Base-by-base conservation (phyloP, 2,888 invertebrate species). In the Drosophila putrida region DNA sequence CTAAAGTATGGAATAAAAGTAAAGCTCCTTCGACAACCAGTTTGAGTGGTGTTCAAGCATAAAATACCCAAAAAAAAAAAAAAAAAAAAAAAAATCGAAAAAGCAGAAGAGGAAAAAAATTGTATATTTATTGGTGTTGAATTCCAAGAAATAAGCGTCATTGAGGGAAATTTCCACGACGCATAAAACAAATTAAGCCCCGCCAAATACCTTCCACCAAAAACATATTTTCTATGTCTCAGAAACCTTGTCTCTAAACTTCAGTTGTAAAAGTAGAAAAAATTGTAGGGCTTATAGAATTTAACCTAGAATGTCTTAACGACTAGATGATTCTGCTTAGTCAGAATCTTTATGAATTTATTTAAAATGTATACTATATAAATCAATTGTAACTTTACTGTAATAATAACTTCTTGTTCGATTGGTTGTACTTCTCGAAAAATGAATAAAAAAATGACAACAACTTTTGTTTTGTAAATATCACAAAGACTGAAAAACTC, bases 21-120 rank as follows among this genome's bases (percentile, higher is more conserved):
- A 70, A 76, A 79, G 79, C 75, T 75, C 75, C 75, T 75, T 64
- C 79, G 63, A 39, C 53, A 75, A 75, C 75, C 79, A 78, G 75
- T 75, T 75, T 78, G 6, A 36, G 55, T 65, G 36, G 44, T 58
- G 46, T 54, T 73, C 41, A 57, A 73, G 57, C 67, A 58, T 57
- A 35, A 78, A 77, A 73, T 50, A 57, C 51, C 39, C 25, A 38
- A 39, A 59, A 59, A 55, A 47, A 73, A 13, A 46, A 27, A 27
- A 36, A 54, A 33, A 6, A 20, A 20, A 2, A 20, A 20, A 20
- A 20, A 20, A 20, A 31, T 8, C 8, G 9, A 31, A 8, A 31
- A 31, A 31, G 31, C 31, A 31, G 36, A 41, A 13, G 41, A 35
- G 15, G n/a, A 46, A 60, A 63, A 47, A 43, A 60, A 43, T 59